phyloP scores from a whole-genome alignment of 1,140 invertebrate genomes.

The Cylas formicarius region DNA sequence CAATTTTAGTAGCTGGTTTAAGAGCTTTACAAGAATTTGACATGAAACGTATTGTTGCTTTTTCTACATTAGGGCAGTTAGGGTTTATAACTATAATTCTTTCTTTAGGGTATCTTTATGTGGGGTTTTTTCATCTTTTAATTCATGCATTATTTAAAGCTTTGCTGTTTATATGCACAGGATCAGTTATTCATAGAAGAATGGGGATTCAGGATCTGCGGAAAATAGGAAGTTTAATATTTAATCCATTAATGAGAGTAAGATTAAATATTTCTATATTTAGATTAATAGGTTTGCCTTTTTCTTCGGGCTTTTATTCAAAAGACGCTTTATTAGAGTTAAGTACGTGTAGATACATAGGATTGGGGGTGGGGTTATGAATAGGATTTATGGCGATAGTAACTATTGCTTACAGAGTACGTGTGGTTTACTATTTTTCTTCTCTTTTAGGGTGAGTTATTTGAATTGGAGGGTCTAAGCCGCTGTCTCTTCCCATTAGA shows the following conservation, averaged over 20 bases:
- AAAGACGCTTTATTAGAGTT: no score
- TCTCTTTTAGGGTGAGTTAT: no score
- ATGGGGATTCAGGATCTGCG: slow-evolving; percentile 57
- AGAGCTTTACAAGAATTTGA: slow-evolving; percentile 55
- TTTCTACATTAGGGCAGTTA: slow-evolving; percentile 63
- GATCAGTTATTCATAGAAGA: slow-evolving; percentile 54
- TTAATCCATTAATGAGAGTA: slow-evolving; percentile 42
- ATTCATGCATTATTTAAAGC: slow-evolving; percentile 58
- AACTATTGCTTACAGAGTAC: no score
- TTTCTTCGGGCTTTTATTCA: slow-evolving; percentile 58
- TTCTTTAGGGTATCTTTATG: slow-evolving; percentile 41
- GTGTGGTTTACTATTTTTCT: no score
- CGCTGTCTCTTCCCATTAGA: no score
- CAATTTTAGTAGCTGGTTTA: slow-evolving; percentile 55
- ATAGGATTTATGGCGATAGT: no score
- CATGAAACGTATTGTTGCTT: slow-evolving; percentile 65
- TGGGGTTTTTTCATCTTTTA: slow-evolving; percentile 57
- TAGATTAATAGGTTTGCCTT: slow-evolving; percentile 49
- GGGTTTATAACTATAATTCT: slow-evolving; percentile 57
- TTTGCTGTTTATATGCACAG: slow-evolving; percentile 55
- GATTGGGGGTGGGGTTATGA: no score
- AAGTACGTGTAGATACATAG: no score
- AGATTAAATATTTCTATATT: slow-evolving; percentile 48
- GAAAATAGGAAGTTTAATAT: slow-evolving; percentile 43
- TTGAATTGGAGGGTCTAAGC: no score